Conservation (phyloP, 2,888 invertebrate species). For the Galeruca laticollis region DNA sequence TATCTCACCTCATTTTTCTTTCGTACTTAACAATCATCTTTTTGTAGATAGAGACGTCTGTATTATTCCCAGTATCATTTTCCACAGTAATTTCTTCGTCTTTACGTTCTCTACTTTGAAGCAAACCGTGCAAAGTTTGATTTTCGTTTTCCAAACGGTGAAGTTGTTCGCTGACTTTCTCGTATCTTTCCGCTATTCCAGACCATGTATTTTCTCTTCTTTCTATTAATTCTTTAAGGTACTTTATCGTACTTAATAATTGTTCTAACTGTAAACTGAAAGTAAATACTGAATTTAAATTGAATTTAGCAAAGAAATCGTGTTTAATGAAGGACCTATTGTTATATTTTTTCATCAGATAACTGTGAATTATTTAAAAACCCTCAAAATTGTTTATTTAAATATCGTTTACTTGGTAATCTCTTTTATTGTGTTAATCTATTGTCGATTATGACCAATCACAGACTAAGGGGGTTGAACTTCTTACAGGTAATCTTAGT, state of each 20-base stretch:
- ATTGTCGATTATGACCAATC: too few species aligned
- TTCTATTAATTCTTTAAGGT: conserved; percentile 56
- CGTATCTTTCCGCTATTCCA: conserved; percentile 52
- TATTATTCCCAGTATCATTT: background rate
- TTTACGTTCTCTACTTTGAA: conserved; percentile 32
- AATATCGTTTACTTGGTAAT: too few species aligned
- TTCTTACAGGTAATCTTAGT: too few species aligned
- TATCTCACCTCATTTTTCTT: conserved; percentile 50
- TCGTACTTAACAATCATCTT: conserved; percentile 59
- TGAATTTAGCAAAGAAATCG: too few species aligned
- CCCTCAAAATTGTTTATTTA: too few species aligned
- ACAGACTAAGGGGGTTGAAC: too few species aligned
- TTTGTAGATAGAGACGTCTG: conserved; percentile 48
- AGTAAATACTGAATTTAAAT: too few species aligned
- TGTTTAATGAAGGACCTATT: too few species aligned
- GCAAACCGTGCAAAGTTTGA: conserved; percentile 41
- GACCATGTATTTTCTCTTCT: conserved; percentile 55
- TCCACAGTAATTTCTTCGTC: background rate
- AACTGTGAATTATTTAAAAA: too few species aligned
- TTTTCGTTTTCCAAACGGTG: conserved; percentile 53
- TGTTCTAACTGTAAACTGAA: conserved; percentile 55
- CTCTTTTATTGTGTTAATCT: too few species aligned
- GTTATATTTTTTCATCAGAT: too few species aligned
- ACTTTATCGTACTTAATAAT: conserved; percentile 54
- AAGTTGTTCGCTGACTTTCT: conserved; percentile 50